Base-by-base conservation (phyloP, 2,888 invertebrate genomes). In the Drosophila anomalata region DNA sequence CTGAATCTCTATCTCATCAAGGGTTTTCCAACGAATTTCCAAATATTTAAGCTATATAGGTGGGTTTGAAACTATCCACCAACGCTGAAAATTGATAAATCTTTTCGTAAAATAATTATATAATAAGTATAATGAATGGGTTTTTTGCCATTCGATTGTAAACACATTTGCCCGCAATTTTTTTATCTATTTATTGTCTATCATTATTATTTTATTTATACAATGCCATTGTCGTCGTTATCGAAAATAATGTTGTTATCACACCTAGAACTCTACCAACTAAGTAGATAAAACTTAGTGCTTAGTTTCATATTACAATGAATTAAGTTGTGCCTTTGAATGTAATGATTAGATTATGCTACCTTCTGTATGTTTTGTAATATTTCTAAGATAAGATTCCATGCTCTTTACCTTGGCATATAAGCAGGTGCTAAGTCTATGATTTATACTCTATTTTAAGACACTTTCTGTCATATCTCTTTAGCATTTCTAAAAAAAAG, bases 131-230 rank as follows among this genome's bases (percentile, higher is more conserved):
- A 62, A 62, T 63, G 26, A 54, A 26, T 42, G 29, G n/a, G 12
- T 33, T 22, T 31, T 50, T 20, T 29, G 31, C 31, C 33, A 50
- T 8, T 53, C 26, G 26, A 41, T 24, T 73, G 48, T 65, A 20
- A 68, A 61, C 54, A 67, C 41, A 72, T 67, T 73, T 52, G 79
- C 48, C 41, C 22, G 33, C 60, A 60, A 68, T 68, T 63, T n/a
- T 41, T 42, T 26, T 33, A 46, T 47, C n/a, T 3, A 33, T 11
- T 14, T n/a, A 22, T 42, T 55, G 39, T 33, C 22, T 51, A 50
- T 50, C 31, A 42, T 33, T 33, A 24, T 26, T 11, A 14, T 26
- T 53, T 26, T n/a, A 12, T 57, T 41, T 56, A 51, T 8, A 47
- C 17, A 60, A 60, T 68, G 48, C 31, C 42, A 17, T 22, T 31